Base-by-base conservation (phyloP, 2,113 vertebrate species). In the Caranx ignobilis region DNA sequence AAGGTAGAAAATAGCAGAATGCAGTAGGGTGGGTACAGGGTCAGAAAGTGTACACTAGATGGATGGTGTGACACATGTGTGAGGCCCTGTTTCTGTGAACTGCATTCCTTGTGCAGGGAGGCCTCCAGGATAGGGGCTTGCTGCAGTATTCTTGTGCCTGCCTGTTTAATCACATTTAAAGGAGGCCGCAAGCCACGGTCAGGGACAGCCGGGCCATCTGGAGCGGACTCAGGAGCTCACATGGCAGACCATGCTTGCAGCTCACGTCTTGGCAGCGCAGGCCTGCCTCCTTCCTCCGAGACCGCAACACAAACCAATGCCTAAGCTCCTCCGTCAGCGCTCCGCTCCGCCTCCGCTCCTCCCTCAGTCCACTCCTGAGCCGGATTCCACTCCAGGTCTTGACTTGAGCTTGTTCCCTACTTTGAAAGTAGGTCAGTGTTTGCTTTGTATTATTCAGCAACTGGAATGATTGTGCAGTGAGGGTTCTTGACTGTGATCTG, bases 391-490 rank as follows among this genome's bases (percentile, higher is more conserved):
- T 96, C 95, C 97, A 87, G 87, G 87, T 96, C 95, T 97, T 96
- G 81, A 84, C 91, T 95, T 86, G 82, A 93, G 94, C 96, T 93
- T 96, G 95, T 95, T 93, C 94, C 95, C 94, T 91, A 88, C 94
- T 87, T 89, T 91, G 92, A 92, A 96, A 99, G 94, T 99, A 97
- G 97, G 97, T 98, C 98, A 98, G 81, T 94, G 95, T 96, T 97
- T 96, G 96, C 96, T 96, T 97, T 96, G 95, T 96, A 92, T 97
- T 96, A 96, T 96, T 96, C 96, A 96, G 93, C 95, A 95, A 96
- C 94, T 95, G 92, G 95, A 94, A 92, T 94, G 95, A 93, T 92
- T 92, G 91, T 90, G 86, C 43, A 55, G 72, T 79, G 75, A 88
- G 81, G 89, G 78, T 73, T 91, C 90, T 89, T 90, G 85, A 81